phyloP scores from a whole-genome alignment of 2,888 invertebrate species.

The Drosophila fulvimacula region DNA sequence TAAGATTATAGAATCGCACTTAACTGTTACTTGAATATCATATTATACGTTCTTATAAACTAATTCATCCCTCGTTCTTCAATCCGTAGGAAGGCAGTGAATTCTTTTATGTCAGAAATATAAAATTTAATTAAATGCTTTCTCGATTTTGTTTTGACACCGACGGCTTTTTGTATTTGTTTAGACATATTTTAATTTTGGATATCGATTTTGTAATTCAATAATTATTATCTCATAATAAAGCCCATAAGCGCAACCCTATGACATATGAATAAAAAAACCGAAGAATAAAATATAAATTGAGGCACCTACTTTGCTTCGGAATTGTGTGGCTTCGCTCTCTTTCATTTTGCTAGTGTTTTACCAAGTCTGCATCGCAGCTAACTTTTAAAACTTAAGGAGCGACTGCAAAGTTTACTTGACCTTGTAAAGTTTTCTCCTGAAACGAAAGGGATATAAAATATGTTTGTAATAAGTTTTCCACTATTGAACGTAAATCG shows the following conservation, averaged over 20 bases:
- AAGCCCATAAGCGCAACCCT: neutral
- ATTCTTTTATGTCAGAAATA: too few species aligned
- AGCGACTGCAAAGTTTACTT: conserved; percentile 51
- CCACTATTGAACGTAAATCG: conserved; percentile 1
- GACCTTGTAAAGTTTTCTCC: conserved; percentile 64
- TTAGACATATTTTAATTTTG: too few species aligned
- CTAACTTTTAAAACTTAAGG: conserved; percentile 44
- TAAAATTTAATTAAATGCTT: too few species aligned
- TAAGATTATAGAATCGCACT: too few species aligned
- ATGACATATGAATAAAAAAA: neutral
- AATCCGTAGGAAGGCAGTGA: too few species aligned
- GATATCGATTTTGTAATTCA: neutral
- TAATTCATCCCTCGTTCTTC: too few species aligned
- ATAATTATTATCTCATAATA: neutral
- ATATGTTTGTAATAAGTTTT: conserved; percentile 56
- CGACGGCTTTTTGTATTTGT: too few species aligned
- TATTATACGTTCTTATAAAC: too few species aligned
- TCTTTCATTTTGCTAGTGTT: neutral
- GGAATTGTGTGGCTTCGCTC: conserved; percentile 4
- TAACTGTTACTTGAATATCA: too few species aligned
- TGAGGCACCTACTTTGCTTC: neutral
- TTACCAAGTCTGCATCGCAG: conserved; percentile 24
- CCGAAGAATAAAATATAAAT: neutral
- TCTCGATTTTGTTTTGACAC: too few species aligned
- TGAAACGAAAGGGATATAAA: conserved; percentile 55